Base-by-base conservation (phyloP, 2,797 vertebrate species). In the Nasua narica region DNA sequence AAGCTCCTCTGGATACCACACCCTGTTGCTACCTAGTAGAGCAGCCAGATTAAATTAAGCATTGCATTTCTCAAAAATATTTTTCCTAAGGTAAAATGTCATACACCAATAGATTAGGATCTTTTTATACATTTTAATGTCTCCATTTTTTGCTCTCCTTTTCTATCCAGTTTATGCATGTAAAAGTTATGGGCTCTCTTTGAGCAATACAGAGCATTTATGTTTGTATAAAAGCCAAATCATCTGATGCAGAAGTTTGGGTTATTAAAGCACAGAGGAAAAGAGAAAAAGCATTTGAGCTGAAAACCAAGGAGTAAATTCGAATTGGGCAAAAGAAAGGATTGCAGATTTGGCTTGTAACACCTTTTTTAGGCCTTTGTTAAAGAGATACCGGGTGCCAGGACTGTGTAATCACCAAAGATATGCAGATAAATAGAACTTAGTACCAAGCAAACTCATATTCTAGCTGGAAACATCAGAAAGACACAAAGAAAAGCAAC, bases 11-110 rank as follows among this genome's bases (percentile, higher is more conserved):
- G 79, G 70, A 69, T 91, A 95, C 89, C 95, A 97, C 97, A 93
- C 96, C 94, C 91, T 96, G 91, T 97, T 97, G 89, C 90, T 96
- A 95, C 65, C 19, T 15, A 94, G 77, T 60, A n/a, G 43, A 85
- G 65, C 81, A 67, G 58, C 81, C 94, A 92, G 54, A 97, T 95
- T 94, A 91, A 52, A 90, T 23, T 65, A 95, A 94, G 81, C 15
- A 0, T 40, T 93, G 76, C 74, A 69, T 92, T 88, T 95, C 65
- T 96, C 79, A 85, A 78, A 97, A 85, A 93, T 72, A 88, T 81
- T 90, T 95, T 92, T 91, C 70, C 94, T 72, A 46, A 87, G 83
- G 69, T n/a, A 93, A 97, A 93, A 78, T 32, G 37, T 50, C 95
- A 91, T 70, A 85, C 18, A 58, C 43, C 81, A 62, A 72, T 43